Conservation (phyloP, 2,888 invertebrate genomes). For the Leptinotarsa peninsularis region DNA sequence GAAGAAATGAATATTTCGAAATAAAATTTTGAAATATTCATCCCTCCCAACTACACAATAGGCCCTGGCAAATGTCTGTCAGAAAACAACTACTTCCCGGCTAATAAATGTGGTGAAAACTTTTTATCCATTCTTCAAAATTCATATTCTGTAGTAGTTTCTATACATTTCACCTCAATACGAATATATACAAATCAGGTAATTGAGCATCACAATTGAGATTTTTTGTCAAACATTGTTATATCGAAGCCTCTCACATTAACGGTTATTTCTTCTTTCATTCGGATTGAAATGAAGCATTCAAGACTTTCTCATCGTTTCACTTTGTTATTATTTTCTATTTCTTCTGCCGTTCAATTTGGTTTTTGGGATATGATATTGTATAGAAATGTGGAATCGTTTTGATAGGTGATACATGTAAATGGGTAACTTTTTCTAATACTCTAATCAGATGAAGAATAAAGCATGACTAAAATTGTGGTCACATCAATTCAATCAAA, state of each 20-base stretch:
- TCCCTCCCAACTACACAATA: too few relatives aligned
- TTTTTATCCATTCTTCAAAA: too few relatives aligned
- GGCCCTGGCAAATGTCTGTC: too few relatives aligned
- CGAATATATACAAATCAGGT: too few relatives aligned
- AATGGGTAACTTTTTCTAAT: slow-evolving; percentile 34
- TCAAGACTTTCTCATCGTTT: neutral
- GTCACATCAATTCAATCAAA: slow-evolving; percentile 34
- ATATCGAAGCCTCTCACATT: neutral
- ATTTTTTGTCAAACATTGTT: too few relatives aligned
- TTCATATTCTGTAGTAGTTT: too few relatives aligned
- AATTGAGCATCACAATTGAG: too few relatives aligned
- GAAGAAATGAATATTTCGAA: too few relatives aligned
- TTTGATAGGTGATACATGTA: slow-evolving; percentile 5
- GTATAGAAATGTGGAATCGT: neutral
- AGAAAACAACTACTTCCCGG: too few relatives aligned
- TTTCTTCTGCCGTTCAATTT: neutral
- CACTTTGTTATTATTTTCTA: neutral
- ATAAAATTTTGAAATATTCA: too few relatives aligned
- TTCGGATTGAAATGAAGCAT: neutral
- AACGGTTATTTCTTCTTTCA: neutral
- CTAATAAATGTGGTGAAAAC: too few relatives aligned
- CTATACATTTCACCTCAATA: too few relatives aligned
- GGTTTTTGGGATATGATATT: neutral
- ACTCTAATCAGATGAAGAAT: slow-evolving; percentile 29
- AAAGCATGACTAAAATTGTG: slow-evolving; percentile 37